A percentile compares a stretch with the other conserved stretches of the same genome.
phyloP scores from a whole-genome alignment of 2,888 invertebrate species.

The Cerastis rubricosa region DNA sequence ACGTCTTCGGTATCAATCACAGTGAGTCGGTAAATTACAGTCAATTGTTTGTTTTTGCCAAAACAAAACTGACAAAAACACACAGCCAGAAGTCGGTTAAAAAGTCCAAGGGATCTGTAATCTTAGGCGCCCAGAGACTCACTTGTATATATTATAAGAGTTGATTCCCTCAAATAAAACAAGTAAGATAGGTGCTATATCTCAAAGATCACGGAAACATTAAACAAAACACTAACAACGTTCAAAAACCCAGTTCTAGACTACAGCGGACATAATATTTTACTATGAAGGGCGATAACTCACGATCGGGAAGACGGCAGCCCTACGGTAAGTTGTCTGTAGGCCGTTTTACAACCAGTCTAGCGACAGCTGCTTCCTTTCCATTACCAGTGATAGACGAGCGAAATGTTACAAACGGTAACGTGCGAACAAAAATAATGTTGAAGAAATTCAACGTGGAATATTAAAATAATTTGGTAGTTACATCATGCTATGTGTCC shows the following conservation, averaged over 20 bases:
- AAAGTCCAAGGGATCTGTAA: no score
- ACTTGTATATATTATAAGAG: background rate
- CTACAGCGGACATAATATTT: constrained; percentile 59
- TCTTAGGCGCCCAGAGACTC: no score
- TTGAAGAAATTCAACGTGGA: constrained; percentile 6
- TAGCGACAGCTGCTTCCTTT: constrained; percentile 79
- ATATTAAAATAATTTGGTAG: constrained; percentile 21
- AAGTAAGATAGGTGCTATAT: background rate
- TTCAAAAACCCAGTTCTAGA: constrained; percentile 36
- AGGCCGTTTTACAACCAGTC: constrained; percentile 72
- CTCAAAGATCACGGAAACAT: constrained; percentile 31
- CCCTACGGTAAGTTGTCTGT: constrained; percentile 53
- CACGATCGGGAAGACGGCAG: constrained; percentile 46
- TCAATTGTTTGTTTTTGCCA: background rate
- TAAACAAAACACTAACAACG: constrained; percentile 45
- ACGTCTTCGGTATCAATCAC: background rate
- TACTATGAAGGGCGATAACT: constrained; percentile 55
- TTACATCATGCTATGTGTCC: background rate
- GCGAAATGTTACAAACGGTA: constrained; percentile 62
- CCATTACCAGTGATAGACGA: constrained; percentile 66
- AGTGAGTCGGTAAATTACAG: background rate
- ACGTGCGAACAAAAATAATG: constrained; percentile 47
- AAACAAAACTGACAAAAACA: background rate
- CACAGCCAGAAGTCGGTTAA: background rate
- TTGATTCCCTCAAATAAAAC: background rate